Evolutionary conservation across 2,888 invertebrate genomes (phyloP), one percentile per base, ranked within the genome.

Genomic region (Lasioglossum pauxillum): DNA sequence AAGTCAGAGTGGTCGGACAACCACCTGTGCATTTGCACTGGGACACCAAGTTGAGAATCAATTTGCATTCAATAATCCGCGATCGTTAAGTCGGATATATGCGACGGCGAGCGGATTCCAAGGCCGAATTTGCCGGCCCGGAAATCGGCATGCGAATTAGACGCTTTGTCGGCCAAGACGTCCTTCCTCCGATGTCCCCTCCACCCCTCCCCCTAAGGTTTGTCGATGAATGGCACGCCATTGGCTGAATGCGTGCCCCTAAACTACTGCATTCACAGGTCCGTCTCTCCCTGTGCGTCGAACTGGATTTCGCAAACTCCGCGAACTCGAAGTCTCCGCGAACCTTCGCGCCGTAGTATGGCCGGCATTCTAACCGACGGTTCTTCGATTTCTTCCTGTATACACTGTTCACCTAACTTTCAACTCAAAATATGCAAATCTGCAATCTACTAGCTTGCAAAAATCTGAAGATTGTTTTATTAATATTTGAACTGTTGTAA

Each of bases 71-170:
- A 82, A 92, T 91, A 89, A 89, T 88, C 85, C 81, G 38, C 82
- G 86, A 88, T 83, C 89, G 87, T 87, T 84, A 89, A 83, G 84
- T 84, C 87, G 90, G 89, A 87, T 87, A 84, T 87, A 80, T 85
- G 84, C 84, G 85, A 35, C 71, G 78, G 77, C 72, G 69, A 71
- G 69, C 64, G 82, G 80, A 78, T 84, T 69, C 67, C 74, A 44
- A 35, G 80, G 73, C 77, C 71, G 76, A 82, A 88, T 85, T 74
- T 77, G 79, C 73, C 82, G 81, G 82, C 76, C 87, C 78, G 90
- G 89, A 89, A 91, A 92, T 86, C 88, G 89, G 88, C 79, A 89
- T 89, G 80, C 88, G 91, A 91, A 93, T 92, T 92, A 91, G 92
- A 89, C 86, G 91, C 91, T 92, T 92, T 92, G 92, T 91, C 90